phyloP scores from a whole-genome alignment of 2,888 invertebrate genomes.

The Epinotia brunnichana region DNA sequence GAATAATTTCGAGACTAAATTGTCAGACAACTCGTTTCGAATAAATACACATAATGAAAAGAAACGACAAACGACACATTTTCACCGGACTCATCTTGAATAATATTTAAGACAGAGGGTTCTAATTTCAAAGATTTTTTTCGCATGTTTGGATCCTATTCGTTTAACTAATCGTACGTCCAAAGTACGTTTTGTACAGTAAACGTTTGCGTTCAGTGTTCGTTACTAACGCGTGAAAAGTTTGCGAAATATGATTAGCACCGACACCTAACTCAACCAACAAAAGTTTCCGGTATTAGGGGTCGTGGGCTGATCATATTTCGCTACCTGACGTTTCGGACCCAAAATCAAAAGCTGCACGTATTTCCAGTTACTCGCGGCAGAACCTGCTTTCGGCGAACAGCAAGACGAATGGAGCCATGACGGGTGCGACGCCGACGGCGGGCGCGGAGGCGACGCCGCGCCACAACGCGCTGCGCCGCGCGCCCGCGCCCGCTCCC shows the following conservation, averaged over 20 bases:
- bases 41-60: no score
- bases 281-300: neutral
- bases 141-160: neutral
- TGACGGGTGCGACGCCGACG: constrained; percentile 66
- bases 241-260: constrained; percentile 4
- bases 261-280: neutral
- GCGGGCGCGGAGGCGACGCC: constrained; percentile 60
- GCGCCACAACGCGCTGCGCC: constrained; percentile 80
- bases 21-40: no score
- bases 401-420: constrained; percentile 86
- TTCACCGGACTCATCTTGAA: no score
- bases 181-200: neutral
- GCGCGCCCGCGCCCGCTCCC: constrained; percentile 64
- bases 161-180: neutral
- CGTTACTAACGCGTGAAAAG: constrained; percentile 2
- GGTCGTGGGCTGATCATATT: neutral
- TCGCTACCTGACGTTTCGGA: neutral
- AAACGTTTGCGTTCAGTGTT: neutral
- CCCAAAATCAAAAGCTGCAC: neutral
- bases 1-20: no score
- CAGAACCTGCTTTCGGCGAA: constrained; percentile 92
- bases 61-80: no score
- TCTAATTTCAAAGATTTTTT: neutral
- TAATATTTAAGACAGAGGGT: neutral
- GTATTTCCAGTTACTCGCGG: constrained; percentile 90